Base-by-base conservation (phyloP, 2,113 vertebrate genomes). In the Sinosuthora webbiana region DNA sequence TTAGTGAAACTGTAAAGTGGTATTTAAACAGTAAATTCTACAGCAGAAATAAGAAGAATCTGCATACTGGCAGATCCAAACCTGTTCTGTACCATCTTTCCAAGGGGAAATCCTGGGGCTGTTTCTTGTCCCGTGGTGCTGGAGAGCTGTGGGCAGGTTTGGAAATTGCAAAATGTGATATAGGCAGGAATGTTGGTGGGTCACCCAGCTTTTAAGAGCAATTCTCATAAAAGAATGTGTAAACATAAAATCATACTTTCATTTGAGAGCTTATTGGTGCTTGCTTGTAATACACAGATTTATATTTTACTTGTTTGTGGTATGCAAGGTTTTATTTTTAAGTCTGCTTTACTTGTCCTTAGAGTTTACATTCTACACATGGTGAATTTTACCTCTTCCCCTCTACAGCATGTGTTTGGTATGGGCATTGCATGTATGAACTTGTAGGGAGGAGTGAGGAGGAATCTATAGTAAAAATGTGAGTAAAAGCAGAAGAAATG, bases 401-500 rank as follows among this genome's bases (percentile, higher is more conserved):
- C 24, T 68, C 49, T 60, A 0, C 47, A 41, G 57, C 42, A 3
- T 35, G 18, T 76, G 49, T 57, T 71, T 53, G 41, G 23, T 87
- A 7, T 64, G 69, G 91, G n/a, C 16, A 44, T 41, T 95, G 39
- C 82, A 9, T 67, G 68, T 59, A 55, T 25, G 47, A 86, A 62
- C 68, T 89, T 83, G 83, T 37, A 67, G 76, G 60, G 64, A 69
- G 42, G 31, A 11, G 4, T 71, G 47, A 94, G 53, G 55, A 91
- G 60, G 50, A 57, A 73, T 39, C 45, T 82, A 0, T 85, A 64
- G 16, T 41, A 50, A 56, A 64, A 69, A n/a, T 8, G 13, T 71
- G n/a, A 53, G 41, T 82, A 68, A 85, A 96, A 92, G 52, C 39
- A 86, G 60, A 23, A 55, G 60, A 74, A 86, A 25, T 31, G 35